Conservation (phyloP, 2,113 vertebrate genomes). For the Myiopsitta monachus region DNA sequence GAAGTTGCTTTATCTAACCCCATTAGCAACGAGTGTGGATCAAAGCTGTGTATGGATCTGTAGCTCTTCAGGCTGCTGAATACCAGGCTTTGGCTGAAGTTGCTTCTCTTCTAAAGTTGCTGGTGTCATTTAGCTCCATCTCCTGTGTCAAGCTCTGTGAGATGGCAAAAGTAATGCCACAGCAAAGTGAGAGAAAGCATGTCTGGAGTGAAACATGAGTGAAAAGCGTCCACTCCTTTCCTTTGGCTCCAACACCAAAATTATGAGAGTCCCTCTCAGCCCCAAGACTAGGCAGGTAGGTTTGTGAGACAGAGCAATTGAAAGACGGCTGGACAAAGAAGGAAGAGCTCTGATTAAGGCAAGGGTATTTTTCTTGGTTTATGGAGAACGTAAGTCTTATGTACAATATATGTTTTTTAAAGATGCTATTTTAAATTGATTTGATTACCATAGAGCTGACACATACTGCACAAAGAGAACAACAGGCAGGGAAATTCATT, state of each 20-base stretch:
- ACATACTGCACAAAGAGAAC: conserved; percentile 45
- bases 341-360: neutral
- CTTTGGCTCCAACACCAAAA: neutral
- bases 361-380: neutral
- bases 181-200: neutral
- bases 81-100: neutral
- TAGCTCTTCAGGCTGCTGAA: neutral
- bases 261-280: neutral
- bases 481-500: conserved; percentile 47
- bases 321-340: neutral
- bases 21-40: rapidly evolving
- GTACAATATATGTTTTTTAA: neutral
- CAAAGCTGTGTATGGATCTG: rapidly evolving
- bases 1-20: neutral
- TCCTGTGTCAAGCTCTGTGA: neutral
- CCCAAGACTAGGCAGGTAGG: neutral
- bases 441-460: conserved; percentile 52
- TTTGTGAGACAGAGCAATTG: neutral
- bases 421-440: conserved; percentile 43
- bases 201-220: neutral
- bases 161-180: neutral
- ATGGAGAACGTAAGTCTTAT: neutral
- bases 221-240: neutral
- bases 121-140: neutral
- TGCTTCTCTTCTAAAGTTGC: neutral